These are phyloP conservation scores for Periophthalmus modestus DNA, from an alignment of 2,113 vertebrate species.

Conservation along the genomic window DNA sequence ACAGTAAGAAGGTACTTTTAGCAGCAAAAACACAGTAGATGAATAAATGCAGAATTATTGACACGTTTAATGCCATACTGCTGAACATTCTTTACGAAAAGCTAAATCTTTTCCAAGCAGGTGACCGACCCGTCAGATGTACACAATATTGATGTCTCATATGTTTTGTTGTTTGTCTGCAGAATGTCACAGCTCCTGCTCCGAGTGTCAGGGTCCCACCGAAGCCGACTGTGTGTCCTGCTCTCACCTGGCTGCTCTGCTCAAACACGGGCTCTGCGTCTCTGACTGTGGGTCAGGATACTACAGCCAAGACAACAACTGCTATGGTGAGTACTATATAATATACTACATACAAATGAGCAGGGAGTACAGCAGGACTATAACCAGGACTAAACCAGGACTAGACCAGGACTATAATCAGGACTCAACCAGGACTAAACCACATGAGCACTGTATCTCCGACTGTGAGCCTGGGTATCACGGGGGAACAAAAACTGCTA, in stretches of 20 bases:
- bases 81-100: too few relatives aligned
- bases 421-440: neutral
- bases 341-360: too few relatives aligned
- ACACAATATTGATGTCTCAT: neutral
- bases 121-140: too few relatives aligned
- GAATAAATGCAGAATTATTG: too few relatives aligned
- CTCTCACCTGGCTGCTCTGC: constrained; percentile 68
- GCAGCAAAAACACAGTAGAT: too few relatives aligned
- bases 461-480: too few relatives aligned
- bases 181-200: constrained; percentile 89
- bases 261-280: constrained; percentile 80
- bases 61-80: too few relatives aligned
- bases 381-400: neutral
- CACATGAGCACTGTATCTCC: too few relatives aligned
- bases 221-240: constrained; percentile 83
- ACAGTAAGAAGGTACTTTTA: too few relatives aligned
- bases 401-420: neutral
- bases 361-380: neutral
- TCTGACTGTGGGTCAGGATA: constrained; percentile 77
- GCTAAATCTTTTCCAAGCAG: too few relatives aligned
- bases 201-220: constrained; percentile 77
- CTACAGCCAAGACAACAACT: constrained; percentile 79
- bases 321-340: constrained; percentile 74
- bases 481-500: too few relatives aligned
- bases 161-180: constrained; percentile 3